Conservation (phyloP, 2,797 vertebrate species). For the Epinephelus malabaricus region DNA sequence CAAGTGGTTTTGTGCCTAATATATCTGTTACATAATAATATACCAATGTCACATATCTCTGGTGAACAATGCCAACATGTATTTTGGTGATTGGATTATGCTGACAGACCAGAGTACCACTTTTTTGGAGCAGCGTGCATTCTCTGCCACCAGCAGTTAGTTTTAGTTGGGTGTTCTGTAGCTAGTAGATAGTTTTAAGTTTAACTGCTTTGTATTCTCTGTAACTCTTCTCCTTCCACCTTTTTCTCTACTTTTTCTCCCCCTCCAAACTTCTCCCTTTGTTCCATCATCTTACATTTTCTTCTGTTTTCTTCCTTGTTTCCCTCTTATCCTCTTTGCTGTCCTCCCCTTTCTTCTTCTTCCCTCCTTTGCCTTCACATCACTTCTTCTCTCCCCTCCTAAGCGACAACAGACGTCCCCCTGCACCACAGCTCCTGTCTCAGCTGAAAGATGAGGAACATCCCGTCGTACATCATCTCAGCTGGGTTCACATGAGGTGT, state of each 20-base stretch:
- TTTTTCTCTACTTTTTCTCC: neutral
- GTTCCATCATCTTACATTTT: neutral
- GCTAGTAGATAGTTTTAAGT: neutral
- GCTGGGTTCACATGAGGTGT: slow-evolving; percentile 31
- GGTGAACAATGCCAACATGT: too few relatives aligned
- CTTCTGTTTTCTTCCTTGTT: neutral
- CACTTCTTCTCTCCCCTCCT: slow-evolving; percentile 20
- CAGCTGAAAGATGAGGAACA: slow-evolving; percentile 39
- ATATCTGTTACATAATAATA: too few relatives aligned
- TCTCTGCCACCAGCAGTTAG: too few relatives aligned
- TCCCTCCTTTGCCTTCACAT: neutral
- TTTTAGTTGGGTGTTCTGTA: too few relatives aligned
- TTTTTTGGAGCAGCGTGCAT: too few relatives aligned
- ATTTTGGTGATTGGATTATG: too few relatives aligned
- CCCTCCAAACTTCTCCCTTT: neutral
- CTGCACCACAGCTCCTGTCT: slow-evolving; percentile 38
- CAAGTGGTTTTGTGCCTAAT: too few relatives aligned
- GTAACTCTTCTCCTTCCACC: neutral
- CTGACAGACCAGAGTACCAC: too few relatives aligned
- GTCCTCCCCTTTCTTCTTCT: neutral
- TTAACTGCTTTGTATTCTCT: slow-evolving; percentile 6
- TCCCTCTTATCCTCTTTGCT: neutral
- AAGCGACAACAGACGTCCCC: neutral
- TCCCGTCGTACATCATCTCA: slow-evolving; percentile 23
- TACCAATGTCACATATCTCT: too few relatives aligned